Conservation (phyloP, 2,113 vertebrate genomes). For the Prunella fulvescens region DNA sequence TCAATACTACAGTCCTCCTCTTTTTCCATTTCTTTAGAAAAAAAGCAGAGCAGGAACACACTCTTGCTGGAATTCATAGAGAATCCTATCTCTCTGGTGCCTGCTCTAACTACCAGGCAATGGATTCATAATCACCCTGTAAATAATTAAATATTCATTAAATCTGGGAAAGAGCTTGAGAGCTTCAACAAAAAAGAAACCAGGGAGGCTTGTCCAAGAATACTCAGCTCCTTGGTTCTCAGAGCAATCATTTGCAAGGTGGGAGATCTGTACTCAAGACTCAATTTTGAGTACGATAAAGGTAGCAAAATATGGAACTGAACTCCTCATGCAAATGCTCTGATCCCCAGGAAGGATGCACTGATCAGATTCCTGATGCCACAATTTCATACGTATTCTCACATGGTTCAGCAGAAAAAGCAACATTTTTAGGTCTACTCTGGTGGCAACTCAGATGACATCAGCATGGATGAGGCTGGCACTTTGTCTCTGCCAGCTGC, state of each 20-base stretch:
- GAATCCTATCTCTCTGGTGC: neutral
- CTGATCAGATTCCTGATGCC: neutral
- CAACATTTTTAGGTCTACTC: neutral
- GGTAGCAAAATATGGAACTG: neutral
- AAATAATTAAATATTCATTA: conserved; percentile 41
- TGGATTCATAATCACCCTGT: neutral
- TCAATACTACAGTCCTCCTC: neutral
- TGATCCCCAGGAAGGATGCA: neutral
- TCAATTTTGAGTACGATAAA: neutral
- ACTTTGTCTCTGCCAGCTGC: neutral
- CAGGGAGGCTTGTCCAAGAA: neutral
- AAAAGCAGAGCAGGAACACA: neutral
- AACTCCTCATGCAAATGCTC: neutral
- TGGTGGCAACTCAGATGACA: neutral
- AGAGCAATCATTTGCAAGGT: neutral
- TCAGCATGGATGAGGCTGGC: neutral
- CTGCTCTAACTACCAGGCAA: neutral
- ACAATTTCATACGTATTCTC: neutral
- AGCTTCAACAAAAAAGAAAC: neutral
- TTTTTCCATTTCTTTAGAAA: neutral
- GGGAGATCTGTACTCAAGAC: neutral
- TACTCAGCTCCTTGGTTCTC: neutral
- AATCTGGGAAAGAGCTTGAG: neutral
- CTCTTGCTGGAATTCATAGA: neutral
- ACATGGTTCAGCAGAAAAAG: neutral